Evolutionary conservation across 2,888 invertebrate genomes (phyloP), one percentile per base, ranked within the genome.

Genomic region (Andrena dorsata): DNA sequence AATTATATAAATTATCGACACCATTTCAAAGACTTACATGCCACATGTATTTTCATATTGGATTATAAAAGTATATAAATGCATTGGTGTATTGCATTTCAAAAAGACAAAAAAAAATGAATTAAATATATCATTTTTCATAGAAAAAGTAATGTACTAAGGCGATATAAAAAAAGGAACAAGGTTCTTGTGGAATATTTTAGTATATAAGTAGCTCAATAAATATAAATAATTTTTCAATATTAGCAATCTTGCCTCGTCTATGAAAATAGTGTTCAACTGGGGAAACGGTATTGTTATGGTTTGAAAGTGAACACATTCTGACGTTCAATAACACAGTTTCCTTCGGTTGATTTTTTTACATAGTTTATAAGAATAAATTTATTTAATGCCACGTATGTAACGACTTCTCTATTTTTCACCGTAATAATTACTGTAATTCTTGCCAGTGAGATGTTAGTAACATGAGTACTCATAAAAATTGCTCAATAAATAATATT

Each of bases 401-500:
- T 77, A 64, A 61, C 60, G 65, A 49, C 49, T 72, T 13, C 49
- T 51, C 60, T 51, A 23, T 61, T 71, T 41, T 58, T 70, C 49
- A 20, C 28, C 47, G 6, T 70, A 28, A 32, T 47, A 56, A 74
- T 63, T 66, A 73, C 16, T 81, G 64, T 76, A 79, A 66, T 70
- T 86, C 86, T 88, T 88, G 88, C 88, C 86, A 88, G 76, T 84
- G 66, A 80, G 78, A 74, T 82, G 51, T 68, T 65, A 71, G 51
- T 66, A 82, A 74, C 88, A 82, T 77, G 76, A 85, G 78, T 84
- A 79, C 77, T 84, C 78, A 81, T 83, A 78, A 86, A 76, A 79
- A 79, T 90, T 91, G 91, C 91, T 91, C 91, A 91, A 91, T 91
- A 90, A 91, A 91, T 70, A 80, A 87, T 72, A 82, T 88, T 88